A percentile compares a stretch with the other conserved stretches of the same genome.
phyloP scores from a whole-genome alignment of 2,888 invertebrate species.

The Sinelater perroti region DNA sequence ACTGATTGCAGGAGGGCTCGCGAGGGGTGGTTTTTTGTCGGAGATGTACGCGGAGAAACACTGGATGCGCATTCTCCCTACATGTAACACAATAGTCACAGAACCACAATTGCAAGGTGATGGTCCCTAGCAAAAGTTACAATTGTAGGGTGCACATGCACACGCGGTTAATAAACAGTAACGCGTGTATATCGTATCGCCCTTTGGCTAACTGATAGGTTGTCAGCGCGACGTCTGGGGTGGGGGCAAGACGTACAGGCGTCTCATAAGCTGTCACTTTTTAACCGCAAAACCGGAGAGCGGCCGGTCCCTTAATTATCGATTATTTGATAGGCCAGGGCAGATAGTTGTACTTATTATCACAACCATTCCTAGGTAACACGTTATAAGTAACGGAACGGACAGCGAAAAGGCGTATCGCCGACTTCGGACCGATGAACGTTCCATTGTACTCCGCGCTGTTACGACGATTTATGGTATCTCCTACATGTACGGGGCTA shows the following conservation, averaged over 20 bases:
- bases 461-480: slow-evolving; percentile 62
- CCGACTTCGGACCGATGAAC: slow-evolving; percentile 58
- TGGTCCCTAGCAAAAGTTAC: slow-evolving; percentile 41
- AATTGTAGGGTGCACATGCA: slow-evolving; percentile 30
- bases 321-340: slow-evolving; percentile 46
- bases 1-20: not conserved
- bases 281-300: too few relatives aligned
- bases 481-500: slow-evolving; percentile 54
- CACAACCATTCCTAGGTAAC: slow-evolving; percentile 43
- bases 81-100: slow-evolving; percentile 39
- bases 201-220: slow-evolving; percentile 44
- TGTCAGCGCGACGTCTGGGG: slow-evolving; percentile 39
- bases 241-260: slow-evolving; percentile 33
- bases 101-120: slow-evolving; percentile 42
- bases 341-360: slow-evolving; percentile 43
- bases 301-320: slow-evolving; percentile 41
- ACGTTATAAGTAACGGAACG: slow-evolving; percentile 47
- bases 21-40: slow-evolving; percentile 23
- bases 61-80: slow-evolving; percentile 32
- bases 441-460: slow-evolving; percentile 60
- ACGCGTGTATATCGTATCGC: slow-evolving; percentile 43
- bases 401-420: slow-evolving; percentile 62
- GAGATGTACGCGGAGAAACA: slow-evolving; percentile 34
- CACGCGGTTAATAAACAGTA: slow-evolving; percentile 38
- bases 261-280: too few relatives aligned